These are phyloP conservation scores for Forbesichthys papilliferus DNA, from an alignment of 2,113 vertebrate species.

Conservation along the genomic window DNA sequence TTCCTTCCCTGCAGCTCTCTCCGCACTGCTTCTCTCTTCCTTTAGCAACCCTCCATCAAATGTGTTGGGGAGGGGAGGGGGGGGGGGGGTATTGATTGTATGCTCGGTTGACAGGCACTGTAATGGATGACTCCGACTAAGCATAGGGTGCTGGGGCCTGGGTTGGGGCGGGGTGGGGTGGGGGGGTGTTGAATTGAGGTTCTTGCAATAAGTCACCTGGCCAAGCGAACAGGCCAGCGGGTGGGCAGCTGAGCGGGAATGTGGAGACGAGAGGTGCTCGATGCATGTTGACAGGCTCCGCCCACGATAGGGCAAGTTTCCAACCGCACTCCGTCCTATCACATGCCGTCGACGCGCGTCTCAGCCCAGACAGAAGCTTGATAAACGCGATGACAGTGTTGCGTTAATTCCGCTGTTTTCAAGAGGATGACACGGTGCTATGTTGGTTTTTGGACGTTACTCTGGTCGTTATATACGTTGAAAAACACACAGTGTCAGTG, in stretches of 20 bases:
- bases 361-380: constrained; percentile 33
- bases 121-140: constrained; percentile 54
- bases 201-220: constrained; percentile 69
- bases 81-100: constrained; percentile 66
- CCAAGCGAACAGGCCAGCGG: constrained; percentile 37
- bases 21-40: constrained; percentile 10
- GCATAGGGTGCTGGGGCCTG: neutral
- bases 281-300: constrained; percentile 41
- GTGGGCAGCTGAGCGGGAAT: constrained; percentile 15
- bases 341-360: constrained; percentile 17
- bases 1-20: constrained; percentile 2
- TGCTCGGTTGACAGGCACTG: constrained; percentile 64
- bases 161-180: neutral
- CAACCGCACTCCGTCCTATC: constrained; percentile 14
- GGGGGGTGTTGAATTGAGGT: constrained; percentile 40
- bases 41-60: constrained; percentile 61
- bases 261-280: constrained; percentile 32
- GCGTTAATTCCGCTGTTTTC: constrained; percentile 28
- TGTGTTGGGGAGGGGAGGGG: constrained; percentile 26
- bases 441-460: constrained; percentile 49
- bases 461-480: constrained; percentile 25
- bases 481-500: constrained; percentile 29
- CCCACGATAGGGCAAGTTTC: neutral
- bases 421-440: constrained; percentile 29
- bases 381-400: constrained; percentile 38